Base-by-base conservation (phyloP, 2,888 invertebrate species). In the Mechanitis messenoides region DNA sequence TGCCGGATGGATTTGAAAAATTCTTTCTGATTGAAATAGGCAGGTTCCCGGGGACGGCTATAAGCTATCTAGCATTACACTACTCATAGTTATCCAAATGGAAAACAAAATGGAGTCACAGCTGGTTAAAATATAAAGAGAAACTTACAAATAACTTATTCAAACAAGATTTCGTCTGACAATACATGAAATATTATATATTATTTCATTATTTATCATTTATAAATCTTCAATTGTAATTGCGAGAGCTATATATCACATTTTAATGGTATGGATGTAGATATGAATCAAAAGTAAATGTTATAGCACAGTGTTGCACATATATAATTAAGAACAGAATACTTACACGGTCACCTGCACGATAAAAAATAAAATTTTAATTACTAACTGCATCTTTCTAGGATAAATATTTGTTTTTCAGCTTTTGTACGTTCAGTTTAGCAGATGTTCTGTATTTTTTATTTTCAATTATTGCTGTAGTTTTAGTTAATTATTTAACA, bases 211-310 rank as follows among this genome's bases (percentile, higher is more conserved):
- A 3, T 9, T 9, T 9, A 42, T 42, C 42, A 7, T 42, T 35
- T 9, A 42, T 42, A 42, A 42, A 50, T 50, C 50, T 50, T 31
- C 50, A 5, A 50, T 31, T 50, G 31, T 31, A 50, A 50, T 50
- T 50, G 50, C 50, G 7, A 50, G 3, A 31, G 31, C 50, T 31
- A 6, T 31, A 50, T 50, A 50, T 50, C 50, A 50, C 6, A 50
- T 31, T 6, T 50, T 50, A 42, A 42, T 50, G n/a, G 6, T 47
- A 47, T 20, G 31, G 50, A 50, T 50, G 5, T 50, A 50, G 50
- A 50, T 50, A 50, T 3, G 31, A 50, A 50, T 50, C 50, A 31
- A 50, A 50, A 31, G 7, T 31, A 50, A 50, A 50, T 50, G 42
- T 9, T 42, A 31, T 31, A 31, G 31, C 50, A 31, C 50, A 50